Base-by-base conservation (phyloP, 1,140 invertebrate species). In the Drosophila biarmipes region DNA sequence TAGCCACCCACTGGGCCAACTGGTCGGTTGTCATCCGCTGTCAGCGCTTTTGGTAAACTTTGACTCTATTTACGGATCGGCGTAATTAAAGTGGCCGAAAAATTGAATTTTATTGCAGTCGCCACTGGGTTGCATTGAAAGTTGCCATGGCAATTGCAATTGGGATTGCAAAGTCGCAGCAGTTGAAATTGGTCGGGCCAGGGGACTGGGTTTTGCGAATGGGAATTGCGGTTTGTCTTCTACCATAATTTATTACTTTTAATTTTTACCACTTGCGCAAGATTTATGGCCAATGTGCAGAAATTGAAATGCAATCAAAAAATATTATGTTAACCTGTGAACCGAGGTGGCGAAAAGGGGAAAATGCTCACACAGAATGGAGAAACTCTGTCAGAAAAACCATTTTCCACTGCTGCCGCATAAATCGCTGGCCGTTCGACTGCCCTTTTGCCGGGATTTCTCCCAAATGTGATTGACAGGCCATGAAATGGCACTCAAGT, bases 291-390 rank as follows among this genome's bases (percentile, higher is more conserved):
- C 69, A 78, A 67, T 67, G 61, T 69, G 82, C 77, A 84, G 42
- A 54, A 86, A 86, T 86, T 86, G 81, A 86, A 87, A 82, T 87
- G 82, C 81, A 87, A 86, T 89, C 84, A 76, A 73, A 89, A 81
- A 86, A 86, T 89, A 86, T 82, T 82, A 87, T 87, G 80, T 69
- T 85, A 86, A 85, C 80, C 80, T 86, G 64, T 85, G 81, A 85
- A 84, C 79, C 45, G 4, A 29, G 27, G 66, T 58, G 27, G 21
- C 15, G 3, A 10, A 21, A 15, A 76, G 61, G 43, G 24, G 21
- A 56, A 54, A 75, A 69, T 29, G 10, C 21, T 51, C 27, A 31
- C 53, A 45, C 49, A 54, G 15, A 69, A 69, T 46, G 29, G 35
- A 35, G 27, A 42, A 40, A 35, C 29, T 48, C 49, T 27, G 42